phyloP scores from a whole-genome alignment of 1,140 invertebrate genomes.

The Dendroctonus valens region DNA sequence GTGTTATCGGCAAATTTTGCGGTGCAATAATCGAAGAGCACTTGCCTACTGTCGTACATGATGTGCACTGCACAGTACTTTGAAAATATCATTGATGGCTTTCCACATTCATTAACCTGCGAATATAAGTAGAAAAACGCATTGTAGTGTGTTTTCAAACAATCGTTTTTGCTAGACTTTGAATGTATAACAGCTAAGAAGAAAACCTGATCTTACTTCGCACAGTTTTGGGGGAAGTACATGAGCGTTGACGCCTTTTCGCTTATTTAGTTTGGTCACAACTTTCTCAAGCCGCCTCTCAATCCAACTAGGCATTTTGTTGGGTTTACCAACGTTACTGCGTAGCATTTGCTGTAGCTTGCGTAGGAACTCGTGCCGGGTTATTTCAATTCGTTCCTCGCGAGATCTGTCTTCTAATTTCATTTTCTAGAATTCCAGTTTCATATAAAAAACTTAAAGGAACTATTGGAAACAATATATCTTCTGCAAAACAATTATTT shows the following conservation, averaged over 20 bases:
- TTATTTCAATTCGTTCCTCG: constrained; percentile 49
- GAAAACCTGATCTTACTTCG: constrained; percentile 22
- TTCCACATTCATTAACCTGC: constrained; percentile 54
- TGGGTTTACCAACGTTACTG: constrained; percentile 45
- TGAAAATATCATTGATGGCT: constrained; percentile 73
- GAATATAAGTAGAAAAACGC: neutral
- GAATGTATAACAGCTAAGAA: no score
- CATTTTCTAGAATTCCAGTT: constrained; percentile 38
- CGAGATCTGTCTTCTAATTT: constrained; percentile 49
- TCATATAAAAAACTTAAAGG: no score
- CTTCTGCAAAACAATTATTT: no score
- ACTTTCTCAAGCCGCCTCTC: constrained; percentile 16
- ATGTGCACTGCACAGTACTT: constrained; percentile 84
- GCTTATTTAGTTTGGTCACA: constrained; percentile 7
- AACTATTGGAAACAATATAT: no score
- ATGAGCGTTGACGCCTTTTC: neutral
- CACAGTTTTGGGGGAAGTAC: constrained; percentile 40
- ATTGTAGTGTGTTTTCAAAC: no score
- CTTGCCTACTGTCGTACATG: constrained; percentile 82
- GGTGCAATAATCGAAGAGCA: constrained; percentile 85
- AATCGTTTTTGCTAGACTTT: no score
- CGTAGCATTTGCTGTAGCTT: constrained; percentile 46
- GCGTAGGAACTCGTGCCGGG: constrained; percentile 47
- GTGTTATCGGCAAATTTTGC: constrained; percentile 85
- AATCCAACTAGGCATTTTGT: constrained; percentile 34